Conservation (phyloP, 23 tunicate species). For the Halocynthia roretzi region DNA sequence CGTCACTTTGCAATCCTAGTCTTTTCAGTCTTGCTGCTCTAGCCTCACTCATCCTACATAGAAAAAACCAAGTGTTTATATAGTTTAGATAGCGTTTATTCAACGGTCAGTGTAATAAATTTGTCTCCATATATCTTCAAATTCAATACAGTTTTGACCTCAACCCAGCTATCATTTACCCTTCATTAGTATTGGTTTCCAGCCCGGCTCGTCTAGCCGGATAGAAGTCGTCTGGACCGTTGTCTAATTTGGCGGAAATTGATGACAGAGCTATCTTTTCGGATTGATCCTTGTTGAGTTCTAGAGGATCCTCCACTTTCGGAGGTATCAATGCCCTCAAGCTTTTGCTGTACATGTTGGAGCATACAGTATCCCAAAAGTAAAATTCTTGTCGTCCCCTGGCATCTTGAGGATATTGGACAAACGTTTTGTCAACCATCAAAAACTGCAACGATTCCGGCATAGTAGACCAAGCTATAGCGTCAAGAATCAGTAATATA, state of each 20-base stretch:
- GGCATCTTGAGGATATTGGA: conserved; percentile 65
- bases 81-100: too few species aligned
- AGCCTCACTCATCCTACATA: conserved; percentile 18
- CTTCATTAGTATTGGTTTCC: too few species aligned
- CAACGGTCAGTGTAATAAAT: too few species aligned
- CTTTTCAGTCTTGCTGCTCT: conserved; percentile 59
- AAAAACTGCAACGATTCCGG: conserved; percentile 49
- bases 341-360: conserved; percentile 27
- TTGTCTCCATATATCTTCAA: too few species aligned
- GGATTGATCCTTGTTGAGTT: too few species aligned
- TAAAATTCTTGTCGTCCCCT: conserved; percentile 56
- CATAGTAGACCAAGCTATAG: conserved; percentile 57
- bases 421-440: conserved; percentile 73
- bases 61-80: too few species aligned
- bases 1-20: conserved; percentile 57
- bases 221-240: too few species aligned
- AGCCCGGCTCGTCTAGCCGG: too few species aligned
- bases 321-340: conserved; percentile 45
- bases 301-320: conserved; percentile 15
- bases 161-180: too few species aligned
- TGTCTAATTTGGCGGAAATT: too few species aligned
- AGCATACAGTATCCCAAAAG: conserved; percentile 78
- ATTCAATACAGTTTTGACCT: too few species aligned
- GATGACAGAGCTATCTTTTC: too few species aligned
- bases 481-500: conserved; percentile 49